Percentiles rank a stretch among this genome's conserved stretches.
These are phyloP conservation scores for Hystrix cristata DNA, from an alignment of 2,113 vertebrate species.

Conservation along the genomic window DNA sequence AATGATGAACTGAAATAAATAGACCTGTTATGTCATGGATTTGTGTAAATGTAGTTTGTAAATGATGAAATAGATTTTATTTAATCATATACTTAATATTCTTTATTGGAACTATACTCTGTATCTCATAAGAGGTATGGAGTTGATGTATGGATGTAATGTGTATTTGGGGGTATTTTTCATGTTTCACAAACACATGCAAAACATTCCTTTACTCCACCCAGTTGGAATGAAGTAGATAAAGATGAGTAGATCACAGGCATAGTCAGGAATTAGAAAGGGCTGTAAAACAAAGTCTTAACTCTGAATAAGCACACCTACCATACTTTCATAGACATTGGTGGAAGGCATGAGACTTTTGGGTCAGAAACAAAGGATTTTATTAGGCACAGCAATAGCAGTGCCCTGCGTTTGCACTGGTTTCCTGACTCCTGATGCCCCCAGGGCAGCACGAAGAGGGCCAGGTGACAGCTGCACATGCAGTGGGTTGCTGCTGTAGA, in stretches of 20 bases:
- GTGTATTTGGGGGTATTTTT: not conserved
- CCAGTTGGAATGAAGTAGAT: not conserved
- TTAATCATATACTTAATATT: not conserved
- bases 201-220: not conserved
- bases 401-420: not conserved
- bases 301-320: not conserved
- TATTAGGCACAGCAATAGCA: not conserved
- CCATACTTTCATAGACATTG: not conserved
- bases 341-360: not conserved
- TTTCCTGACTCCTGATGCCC: not conserved
- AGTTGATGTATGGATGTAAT: not conserved
- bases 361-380: not conserved
- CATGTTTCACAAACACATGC: not conserved
- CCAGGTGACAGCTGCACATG: not conserved
- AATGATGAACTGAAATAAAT: not conserved
- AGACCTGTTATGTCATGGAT: not conserved
- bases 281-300: not conserved
- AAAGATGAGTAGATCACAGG: not conserved
- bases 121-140: not conserved
- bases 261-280: not conserved
- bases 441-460: not conserved
- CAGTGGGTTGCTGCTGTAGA: not conserved
- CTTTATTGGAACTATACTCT: not conserved
- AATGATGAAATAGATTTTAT: not conserved
- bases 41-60: slow-evolving; percentile 32